Evolutionary conservation across 1,140 invertebrate species (phyloP).

Genomic region (Diuraphis noxia): DNA sequence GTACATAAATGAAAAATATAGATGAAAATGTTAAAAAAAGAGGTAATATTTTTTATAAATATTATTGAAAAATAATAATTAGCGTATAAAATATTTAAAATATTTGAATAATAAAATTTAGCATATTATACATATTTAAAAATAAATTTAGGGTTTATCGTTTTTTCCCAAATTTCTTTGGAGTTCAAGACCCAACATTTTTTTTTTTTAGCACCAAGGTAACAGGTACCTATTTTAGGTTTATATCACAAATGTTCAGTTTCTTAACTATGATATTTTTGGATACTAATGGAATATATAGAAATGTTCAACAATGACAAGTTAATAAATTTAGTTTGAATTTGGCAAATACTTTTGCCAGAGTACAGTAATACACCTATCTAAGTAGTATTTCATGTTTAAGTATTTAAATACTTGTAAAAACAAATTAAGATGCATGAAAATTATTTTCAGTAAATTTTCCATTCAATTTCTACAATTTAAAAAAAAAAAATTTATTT

Average conservation of each 20-base stretch:
- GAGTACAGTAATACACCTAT: neutral
- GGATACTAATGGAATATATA: neutral
- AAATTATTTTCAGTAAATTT: too few relatives aligned
- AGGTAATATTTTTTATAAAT: neutral
- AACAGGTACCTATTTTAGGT: neutral
- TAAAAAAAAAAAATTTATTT: too few relatives aligned
- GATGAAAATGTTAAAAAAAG: neutral
- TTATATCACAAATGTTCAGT: neutral
- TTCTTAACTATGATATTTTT: neutral
- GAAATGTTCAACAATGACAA: neutral
- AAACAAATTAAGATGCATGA: too few relatives aligned
- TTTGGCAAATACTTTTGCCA: too few relatives aligned
- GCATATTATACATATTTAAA: neutral
- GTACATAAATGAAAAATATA: neutral
- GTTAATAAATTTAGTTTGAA: neutral
- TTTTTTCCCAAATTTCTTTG: neutral
- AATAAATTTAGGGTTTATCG: neutral
- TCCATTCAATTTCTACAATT: too few relatives aligned
- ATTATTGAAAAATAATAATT: neutral
- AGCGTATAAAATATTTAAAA: neutral
- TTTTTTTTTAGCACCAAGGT: too few relatives aligned
- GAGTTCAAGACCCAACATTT: neutral
- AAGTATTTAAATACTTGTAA: too few relatives aligned
- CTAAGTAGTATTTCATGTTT: too few relatives aligned
- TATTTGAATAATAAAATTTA: neutral